Percentiles rank a stretch among this genome's conserved stretches.
Conservation (phyloP, 2,888 invertebrate genomes). For the Epinotia ramella region DNA sequence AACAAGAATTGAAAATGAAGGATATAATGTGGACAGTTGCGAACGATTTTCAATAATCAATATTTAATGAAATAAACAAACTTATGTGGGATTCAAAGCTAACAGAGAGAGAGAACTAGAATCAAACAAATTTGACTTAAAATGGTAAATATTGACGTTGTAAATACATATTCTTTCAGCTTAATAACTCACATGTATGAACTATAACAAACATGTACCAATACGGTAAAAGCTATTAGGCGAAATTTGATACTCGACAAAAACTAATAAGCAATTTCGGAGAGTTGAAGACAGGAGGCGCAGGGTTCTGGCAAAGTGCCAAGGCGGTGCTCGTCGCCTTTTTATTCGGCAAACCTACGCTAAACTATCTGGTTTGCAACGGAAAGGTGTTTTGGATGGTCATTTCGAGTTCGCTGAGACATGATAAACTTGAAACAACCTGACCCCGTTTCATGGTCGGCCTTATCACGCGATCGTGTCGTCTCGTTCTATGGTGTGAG, state of each 20-base stretch:
- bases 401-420: slow-evolving; percentile 11
- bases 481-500: too few relatives aligned
- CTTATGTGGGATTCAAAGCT: too few relatives aligned
- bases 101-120: too few relatives aligned
- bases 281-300: slow-evolving; percentile 41
- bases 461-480: too few relatives aligned
- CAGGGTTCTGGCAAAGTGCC: slow-evolving; percentile 44
- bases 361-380: slow-evolving; percentile 11
- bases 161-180: not conserved
- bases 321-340: slow-evolving; percentile 31
- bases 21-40: too few relatives aligned
- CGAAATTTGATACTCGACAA: slow-evolving; percentile 42
- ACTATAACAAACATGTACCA: not conserved
- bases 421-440: not conserved
- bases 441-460: too few relatives aligned
- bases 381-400: slow-evolving; percentile 29
- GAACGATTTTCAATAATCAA: too few relatives aligned
- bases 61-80: too few relatives aligned
- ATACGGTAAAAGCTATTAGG: slow-evolving; percentile 41
- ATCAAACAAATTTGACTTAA: too few relatives aligned
- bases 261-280: slow-evolving; percentile 46
- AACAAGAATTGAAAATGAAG: too few relatives aligned
- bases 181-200: not conserved
- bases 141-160: not conserved
- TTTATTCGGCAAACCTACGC: slow-evolving; percentile 27